Conservation (phyloP, 2,888 invertebrate species). For the Chironomus tentans region DNA sequence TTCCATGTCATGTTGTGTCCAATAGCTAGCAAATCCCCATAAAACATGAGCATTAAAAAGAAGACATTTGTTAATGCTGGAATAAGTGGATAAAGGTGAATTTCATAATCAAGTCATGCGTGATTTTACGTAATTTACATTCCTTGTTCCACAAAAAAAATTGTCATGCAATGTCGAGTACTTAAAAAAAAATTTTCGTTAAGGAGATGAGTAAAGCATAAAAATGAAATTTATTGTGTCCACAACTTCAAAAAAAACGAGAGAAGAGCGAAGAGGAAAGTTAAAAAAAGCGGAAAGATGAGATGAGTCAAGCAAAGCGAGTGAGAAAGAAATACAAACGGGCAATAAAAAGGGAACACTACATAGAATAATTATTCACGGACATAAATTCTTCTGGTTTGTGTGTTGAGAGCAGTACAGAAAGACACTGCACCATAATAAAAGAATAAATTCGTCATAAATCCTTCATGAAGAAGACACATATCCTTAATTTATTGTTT, state of each 20-base stretch:
- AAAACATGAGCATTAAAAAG: too few species aligned
- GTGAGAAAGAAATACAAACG: background rate
- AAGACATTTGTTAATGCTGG: too few species aligned
- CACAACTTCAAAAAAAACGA: background rate
- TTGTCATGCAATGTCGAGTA: too few species aligned
- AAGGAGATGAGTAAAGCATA: too few species aligned
- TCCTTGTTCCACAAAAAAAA: too few species aligned
- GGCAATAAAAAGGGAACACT: too few species aligned
- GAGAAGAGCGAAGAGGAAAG: background rate
- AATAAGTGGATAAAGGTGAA: too few species aligned
- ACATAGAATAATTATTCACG: conserved; percentile 13
- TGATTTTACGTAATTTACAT: too few species aligned
- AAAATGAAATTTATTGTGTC: background rate
- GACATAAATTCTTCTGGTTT: conserved; percentile 9
- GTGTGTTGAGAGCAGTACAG: background rate
- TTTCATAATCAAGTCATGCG: too few species aligned
- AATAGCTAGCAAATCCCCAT: too few species aligned
- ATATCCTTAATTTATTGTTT: conserved; percentile 31
- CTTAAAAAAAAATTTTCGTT: too few species aligned
- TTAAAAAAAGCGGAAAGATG: background rate
- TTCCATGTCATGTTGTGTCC: too few species aligned
- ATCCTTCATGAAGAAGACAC: conserved; percentile 31
- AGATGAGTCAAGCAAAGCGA: background rate
- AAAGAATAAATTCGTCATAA: conserved; percentile 32
- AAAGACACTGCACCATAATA: conserved; percentile 16